Base-by-base conservation (phyloP, 2,888 invertebrate genomes). In the Netelia fuscicornis region DNA sequence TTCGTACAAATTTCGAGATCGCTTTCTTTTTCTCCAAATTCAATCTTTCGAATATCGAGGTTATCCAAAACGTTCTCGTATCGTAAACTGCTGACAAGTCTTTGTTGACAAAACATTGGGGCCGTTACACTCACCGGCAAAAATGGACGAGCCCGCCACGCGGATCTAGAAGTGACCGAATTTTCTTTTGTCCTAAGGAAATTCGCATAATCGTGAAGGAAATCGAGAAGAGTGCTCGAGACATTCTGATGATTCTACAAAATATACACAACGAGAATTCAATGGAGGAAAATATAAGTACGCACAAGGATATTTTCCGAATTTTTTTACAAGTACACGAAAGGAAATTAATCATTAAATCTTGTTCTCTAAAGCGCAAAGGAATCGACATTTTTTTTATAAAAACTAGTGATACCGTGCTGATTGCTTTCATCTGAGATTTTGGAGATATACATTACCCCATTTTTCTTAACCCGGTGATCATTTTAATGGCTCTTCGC, bases 171-270 rank as follows among this genome's bases (percentile, higher is more conserved):
- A 44, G 8, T 44, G 42, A 67, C 23, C 9, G 17, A 77, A 67
- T 75, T 67, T 83, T 17, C 20, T 60, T 75, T 74, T 79, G 56
- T 86, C 58, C 58, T 58, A 90, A 96, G 96, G 95, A 95, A 94
- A 97, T 97, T 82, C 95, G 96, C n/a, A 94, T 94, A 65, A 95
- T 95, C 77, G 96, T 97, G 71, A 96, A 96, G 91, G 97, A 97
- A 89, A 95, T 98, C 65, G 98, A 98, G 89, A 97, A 97, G 89
- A 94, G 95, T 84, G 96, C 97, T 0, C 95, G 98, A 78, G 97
- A 98, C 93, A 96, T 97, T 42, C 95, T 96, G n/a, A 97, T 97
- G 30, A 94, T 96, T 23, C 94, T 98, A 44, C 98, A 98, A 94
- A 95, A 96, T 25, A 97, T 98, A 86, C 98, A 98, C 91, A 96